phyloP scores from a whole-genome alignment of 64 coral and sea anemone genomes.

The Catalaphyllia jardinei region DNA sequence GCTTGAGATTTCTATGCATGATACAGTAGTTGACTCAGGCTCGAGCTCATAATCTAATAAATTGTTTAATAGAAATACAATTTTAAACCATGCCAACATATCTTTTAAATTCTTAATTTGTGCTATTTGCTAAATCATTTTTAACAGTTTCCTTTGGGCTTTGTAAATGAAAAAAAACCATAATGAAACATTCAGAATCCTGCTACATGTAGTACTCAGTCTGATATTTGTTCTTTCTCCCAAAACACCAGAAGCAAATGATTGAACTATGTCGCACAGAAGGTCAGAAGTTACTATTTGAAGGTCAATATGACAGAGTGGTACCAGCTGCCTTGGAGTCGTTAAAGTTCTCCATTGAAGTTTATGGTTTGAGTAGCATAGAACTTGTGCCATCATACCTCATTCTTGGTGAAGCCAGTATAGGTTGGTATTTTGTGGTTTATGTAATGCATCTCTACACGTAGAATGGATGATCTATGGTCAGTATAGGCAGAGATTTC shows the following conservation, averaged over 20 bases:
- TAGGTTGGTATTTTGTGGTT: slow-evolving; percentile 49
- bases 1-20: no score
- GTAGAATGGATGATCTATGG: no score
- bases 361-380: slow-evolving; percentile 94
- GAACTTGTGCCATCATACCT: slow-evolving; percentile 98
- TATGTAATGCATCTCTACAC: background rate
- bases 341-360: slow-evolving; percentile 95
- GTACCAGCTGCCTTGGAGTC: slow-evolving; percentile 92
- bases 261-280: slow-evolving; percentile 95
- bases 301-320: slow-evolving; percentile 94
- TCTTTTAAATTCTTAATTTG: no score
- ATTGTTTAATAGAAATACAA: no score
- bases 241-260: slow-evolving; percentile 85
- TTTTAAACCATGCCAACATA: background rate
- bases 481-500: no score
- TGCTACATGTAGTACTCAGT: no score
- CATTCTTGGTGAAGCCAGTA: slow-evolving; percentile 94
- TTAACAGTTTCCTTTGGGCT: no score
- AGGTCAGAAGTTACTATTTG: slow-evolving; percentile 96
- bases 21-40: no score
- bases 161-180: no score
- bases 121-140: no score
- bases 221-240: background rate
- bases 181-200: no score
- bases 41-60: no score